A percentile compares a stretch with the other conserved stretches of the same genome.
These are phyloP conservation scores for Glareola pratincola DNA, from an alignment of 2,113 vertebrate genomes.

Conservation along the genomic window DNA sequence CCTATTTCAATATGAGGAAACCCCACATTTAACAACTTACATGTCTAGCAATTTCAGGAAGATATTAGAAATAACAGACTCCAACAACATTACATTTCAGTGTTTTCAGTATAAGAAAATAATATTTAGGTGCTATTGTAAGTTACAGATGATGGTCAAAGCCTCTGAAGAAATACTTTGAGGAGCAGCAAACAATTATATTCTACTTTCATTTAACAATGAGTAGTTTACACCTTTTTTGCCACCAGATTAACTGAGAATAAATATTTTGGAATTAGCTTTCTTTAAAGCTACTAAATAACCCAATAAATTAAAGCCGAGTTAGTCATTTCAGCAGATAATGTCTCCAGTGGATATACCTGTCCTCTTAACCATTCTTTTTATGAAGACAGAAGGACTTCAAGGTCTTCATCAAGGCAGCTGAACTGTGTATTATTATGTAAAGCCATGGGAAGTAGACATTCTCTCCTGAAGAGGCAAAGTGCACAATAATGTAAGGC, in stretches of 20 bases:
- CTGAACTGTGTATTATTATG: slow-evolving; percentile 21
- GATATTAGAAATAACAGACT: background rate
- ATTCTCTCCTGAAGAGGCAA: background rate
- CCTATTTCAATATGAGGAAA: background rate
- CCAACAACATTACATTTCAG: background rate
- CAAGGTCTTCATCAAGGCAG: slow-evolving; percentile 1
- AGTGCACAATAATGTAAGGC: slow-evolving; percentile 19
- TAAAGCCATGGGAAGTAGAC: slow-evolving; percentile 29
- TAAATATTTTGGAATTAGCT: slow-evolving; percentile 14
- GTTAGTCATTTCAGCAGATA: background rate
- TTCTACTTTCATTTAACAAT: background rate
- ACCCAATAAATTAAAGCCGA: slow-evolving; percentile 44
- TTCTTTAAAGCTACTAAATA: slow-evolving; percentile 34
- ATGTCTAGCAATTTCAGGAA: background rate
- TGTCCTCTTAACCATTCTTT: slow-evolving; percentile 26
- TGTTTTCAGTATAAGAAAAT: background rate
- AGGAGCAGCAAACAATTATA: slow-evolving; percentile 38
- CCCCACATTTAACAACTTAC: background rate
- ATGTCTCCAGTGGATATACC: slow-evolving; percentile 54
- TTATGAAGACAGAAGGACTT: slow-evolving; percentile 4
- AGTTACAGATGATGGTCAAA: background rate
- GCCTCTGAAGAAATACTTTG: background rate
- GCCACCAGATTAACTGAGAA: background rate
- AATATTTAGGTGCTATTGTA: background rate
- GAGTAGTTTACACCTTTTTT: slow-evolving; percentile 26